Conservation (phyloP, 2,888 invertebrate genomes). For the Hedya salicella region DNA sequence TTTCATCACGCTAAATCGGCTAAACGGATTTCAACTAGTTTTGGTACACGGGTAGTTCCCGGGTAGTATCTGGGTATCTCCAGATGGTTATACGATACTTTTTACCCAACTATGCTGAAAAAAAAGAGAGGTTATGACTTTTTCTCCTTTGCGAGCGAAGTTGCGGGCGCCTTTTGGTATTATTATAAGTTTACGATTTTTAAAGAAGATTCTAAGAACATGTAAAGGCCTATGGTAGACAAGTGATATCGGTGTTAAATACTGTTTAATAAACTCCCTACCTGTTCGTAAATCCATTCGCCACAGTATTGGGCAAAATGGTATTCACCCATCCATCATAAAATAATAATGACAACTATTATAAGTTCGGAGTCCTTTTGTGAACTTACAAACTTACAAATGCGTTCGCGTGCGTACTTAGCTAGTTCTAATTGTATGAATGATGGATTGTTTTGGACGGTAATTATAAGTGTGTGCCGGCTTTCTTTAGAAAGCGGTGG, state of each 20-base stretch:
- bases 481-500: background rate
- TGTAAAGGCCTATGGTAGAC: no score
- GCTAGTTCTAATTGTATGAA: background rate
- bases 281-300: slow-evolving; percentile 8
- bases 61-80: no score
- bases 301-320: slow-evolving; percentile 4
- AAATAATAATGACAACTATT: background rate
- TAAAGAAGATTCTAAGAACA: no score
- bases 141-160: no score
- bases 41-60: no score
- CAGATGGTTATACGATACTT: no score
- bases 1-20: no score
- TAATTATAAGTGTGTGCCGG: background rate
- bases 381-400: background rate
- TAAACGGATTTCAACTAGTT: no score
- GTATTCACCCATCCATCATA: slow-evolving; percentile 5
- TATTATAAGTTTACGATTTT: no score
- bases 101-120: no score
- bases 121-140: no score
- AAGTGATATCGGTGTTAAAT: slow-evolving; percentile 10
- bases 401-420: background rate
- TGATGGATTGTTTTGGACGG: background rate
- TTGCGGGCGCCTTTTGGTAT: no score
- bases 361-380: background rate
- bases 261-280: slow-evolving; percentile 1